These are phyloP conservation scores for Ivindomyrus marchei DNA, from an alignment of 2,113 vertebrate genomes.

Conservation along the genomic window DNA sequence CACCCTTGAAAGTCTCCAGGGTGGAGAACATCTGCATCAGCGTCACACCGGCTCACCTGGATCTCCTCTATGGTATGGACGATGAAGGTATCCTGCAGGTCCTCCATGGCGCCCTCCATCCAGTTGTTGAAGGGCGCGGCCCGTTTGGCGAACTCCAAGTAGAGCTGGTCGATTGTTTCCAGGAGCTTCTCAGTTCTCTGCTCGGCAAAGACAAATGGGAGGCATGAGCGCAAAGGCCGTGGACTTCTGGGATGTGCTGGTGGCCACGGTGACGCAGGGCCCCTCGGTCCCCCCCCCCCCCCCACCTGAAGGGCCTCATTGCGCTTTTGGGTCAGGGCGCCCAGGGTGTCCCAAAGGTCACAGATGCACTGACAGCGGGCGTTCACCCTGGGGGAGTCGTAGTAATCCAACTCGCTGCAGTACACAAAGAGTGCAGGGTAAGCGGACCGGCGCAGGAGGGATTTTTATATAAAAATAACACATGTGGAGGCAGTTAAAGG, in stretches of 20 bases:
- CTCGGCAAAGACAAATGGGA: background rate
- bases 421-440: background rate
- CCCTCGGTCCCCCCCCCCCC: background rate
- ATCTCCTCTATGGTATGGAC: slow-evolving; percentile 98
- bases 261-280: background rate
- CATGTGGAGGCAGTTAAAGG: background rate
- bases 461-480: background rate
- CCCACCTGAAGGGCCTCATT: slow-evolving; percentile 87
- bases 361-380: slow-evolving; percentile 94
- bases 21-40: background rate
- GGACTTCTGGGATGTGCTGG: background rate
- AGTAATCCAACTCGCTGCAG: slow-evolving; percentile 92
- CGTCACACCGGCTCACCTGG: slow-evolving; percentile 58
- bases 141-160: slow-evolving; percentile 93
- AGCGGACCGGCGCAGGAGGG: background rate
- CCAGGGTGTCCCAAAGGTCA: slow-evolving; percentile 93
- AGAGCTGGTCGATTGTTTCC: slow-evolving; percentile 94
- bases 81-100: slow-evolving; percentile 95
- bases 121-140: slow-evolving; percentile 98
- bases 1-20: background rate
- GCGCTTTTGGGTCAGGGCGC: slow-evolving; percentile 85
- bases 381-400: slow-evolving; percentile 92
- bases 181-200: slow-evolving; percentile 93
- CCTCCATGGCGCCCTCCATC: slow-evolving; percentile 99
- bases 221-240: background rate